A percentile compares a stretch with the other conserved stretches of the same genome.
These are phyloP conservation scores for Heliconius hewitsoni DNA, from an alignment of 1,140 invertebrate genomes.

Conservation along the genomic window DNA sequence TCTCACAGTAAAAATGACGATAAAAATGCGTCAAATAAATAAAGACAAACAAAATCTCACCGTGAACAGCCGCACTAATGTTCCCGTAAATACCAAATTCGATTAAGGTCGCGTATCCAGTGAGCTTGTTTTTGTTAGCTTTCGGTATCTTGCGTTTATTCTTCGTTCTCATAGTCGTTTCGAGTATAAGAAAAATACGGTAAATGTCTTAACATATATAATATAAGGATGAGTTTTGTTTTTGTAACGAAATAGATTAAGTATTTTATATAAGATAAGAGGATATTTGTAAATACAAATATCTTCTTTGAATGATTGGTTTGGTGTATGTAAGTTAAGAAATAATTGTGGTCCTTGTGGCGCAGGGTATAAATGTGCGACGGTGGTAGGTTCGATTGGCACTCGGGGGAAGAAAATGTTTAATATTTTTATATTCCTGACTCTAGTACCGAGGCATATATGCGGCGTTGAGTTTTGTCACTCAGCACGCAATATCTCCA, in stretches of 20 bases:
- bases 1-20: no score
- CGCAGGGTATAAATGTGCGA: no score
- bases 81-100: constrained; percentile 54
- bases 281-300: background rate
- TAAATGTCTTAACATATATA: background rate
- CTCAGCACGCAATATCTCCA: no score
- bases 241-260: background rate
- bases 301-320: background rate
- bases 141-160: constrained; percentile 30
- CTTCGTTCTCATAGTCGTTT: constrained; percentile 5
- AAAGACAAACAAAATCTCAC: background rate
- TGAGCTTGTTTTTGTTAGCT: constrained; percentile 47
- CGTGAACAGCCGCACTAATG: constrained; percentile 40
- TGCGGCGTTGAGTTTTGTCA: background rate
- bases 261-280: background rate
- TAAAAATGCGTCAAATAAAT: background rate
- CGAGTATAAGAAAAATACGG: constrained; percentile 10
- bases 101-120: constrained; percentile 56
- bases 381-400: background rate
- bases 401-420: background rate
- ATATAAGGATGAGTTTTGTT: background rate
- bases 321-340: no score
- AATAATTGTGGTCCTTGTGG: no score
- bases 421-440: background rate
- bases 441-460: no score